Conservation (phyloP, 2,797 vertebrate genomes). For the Smutsia gigantea region DNA sequence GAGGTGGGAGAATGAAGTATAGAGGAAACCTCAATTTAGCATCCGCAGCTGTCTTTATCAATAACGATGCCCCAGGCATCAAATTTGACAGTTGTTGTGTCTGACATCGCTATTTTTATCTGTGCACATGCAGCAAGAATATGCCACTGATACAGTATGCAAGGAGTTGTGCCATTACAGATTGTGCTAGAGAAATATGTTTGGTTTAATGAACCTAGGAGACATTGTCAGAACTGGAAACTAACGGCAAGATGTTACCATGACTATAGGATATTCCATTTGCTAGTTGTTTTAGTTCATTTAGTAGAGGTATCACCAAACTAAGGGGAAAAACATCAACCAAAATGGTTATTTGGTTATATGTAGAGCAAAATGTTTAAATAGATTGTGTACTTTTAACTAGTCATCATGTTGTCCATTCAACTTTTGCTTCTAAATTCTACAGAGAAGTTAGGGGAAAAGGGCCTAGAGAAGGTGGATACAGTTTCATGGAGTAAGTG, state of each 20-base stretch:
- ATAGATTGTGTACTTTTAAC: conserved; percentile 1
- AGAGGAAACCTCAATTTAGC: conserved; percentile 70
- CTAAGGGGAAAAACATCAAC: background rate
- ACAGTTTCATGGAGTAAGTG: background rate
- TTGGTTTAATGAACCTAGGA: conserved; percentile 58
- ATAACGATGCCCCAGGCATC: conserved; percentile 56
- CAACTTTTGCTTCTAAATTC: background rate
- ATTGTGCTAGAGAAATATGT: conserved; percentile 29
- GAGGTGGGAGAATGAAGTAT: conserved; percentile 31
- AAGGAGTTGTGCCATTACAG: background rate
- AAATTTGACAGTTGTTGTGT: conserved; percentile 72
- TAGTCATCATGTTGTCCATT: background rate
- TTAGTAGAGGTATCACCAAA: background rate
- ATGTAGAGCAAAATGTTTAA: background rate
- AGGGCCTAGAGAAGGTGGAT: background rate
- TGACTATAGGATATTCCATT: background rate
- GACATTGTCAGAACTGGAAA: conserved; percentile 54
- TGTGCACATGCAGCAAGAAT: conserved; percentile 50
- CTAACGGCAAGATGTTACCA: background rate
- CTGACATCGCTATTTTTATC: conserved; percentile 65
- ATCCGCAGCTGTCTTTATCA: conserved; percentile 72
- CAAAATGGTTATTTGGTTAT: background rate
- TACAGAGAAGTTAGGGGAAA: background rate
- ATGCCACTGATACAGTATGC: background rate
- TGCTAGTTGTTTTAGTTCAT: conserved; percentile 3